A percentile compares a stretch with the other conserved stretches of the same genome.
These are phyloP conservation scores for Balaeniceps rex DNA, from an alignment of 2,113 vertebrate species.

Conservation along the genomic window DNA sequence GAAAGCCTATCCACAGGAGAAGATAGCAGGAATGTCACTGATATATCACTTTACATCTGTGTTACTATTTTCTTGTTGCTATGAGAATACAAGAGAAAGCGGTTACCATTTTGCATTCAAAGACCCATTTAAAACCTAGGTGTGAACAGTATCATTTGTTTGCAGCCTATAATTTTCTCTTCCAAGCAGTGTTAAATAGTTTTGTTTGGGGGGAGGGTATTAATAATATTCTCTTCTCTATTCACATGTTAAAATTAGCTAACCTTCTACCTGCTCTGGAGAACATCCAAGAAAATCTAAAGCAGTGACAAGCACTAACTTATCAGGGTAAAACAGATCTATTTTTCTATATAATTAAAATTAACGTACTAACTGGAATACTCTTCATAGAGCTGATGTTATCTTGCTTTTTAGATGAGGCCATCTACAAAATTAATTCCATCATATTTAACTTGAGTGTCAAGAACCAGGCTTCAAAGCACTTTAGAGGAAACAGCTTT, in stretches of 20 bases:
- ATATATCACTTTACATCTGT: background rate
- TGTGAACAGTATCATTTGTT: conserved; percentile 35
- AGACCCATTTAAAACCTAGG: conserved; percentile 44
- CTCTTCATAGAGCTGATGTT: background rate
- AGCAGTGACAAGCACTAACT: background rate
- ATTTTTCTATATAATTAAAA: conserved; percentile 30
- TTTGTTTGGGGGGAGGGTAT: background rate
- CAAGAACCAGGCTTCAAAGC: background rate
- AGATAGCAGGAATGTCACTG: background rate
- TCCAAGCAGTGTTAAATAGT: conserved; percentile 39
- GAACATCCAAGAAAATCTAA: conserved; percentile 16
- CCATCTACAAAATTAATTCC: conserved; percentile 35
- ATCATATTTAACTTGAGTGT: conserved; percentile 3
- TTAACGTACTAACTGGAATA: conserved; percentile 25
- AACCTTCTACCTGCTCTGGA: conserved; percentile 45
- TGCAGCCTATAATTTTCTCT: conserved; percentile 51
- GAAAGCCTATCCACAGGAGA: background rate
- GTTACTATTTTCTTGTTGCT: conserved; percentile 54
- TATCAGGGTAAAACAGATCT: conserved; percentile 40
- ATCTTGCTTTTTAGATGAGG: conserved; percentile 1
- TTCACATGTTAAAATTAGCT: conserved; percentile 32
- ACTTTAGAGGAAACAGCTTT: background rate
- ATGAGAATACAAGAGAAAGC: conserved; percentile 40
- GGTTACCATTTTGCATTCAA: conserved; percentile 16
- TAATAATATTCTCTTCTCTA: conserved; percentile 12